Evolutionary conservation across 2,888 invertebrate genomes (phyloP).

Genomic region (Lasius fuliginosus): DNA sequence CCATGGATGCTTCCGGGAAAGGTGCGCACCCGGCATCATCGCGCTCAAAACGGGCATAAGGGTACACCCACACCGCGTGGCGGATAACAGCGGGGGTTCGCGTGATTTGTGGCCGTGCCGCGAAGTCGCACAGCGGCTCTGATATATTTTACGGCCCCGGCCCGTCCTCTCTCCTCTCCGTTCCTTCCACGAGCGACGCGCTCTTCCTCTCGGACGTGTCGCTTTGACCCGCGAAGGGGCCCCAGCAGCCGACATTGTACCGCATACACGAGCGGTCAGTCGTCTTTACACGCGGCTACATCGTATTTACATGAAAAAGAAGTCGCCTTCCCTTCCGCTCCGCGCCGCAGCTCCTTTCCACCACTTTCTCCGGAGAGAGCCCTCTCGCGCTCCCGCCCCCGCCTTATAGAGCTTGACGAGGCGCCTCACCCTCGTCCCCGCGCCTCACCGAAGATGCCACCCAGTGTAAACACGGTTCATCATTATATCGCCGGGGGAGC

Average conservation of each 20-base stretch:
- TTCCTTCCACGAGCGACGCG: slow-evolving; percentile 3
- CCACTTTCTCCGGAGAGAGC: slow-evolving; percentile 48
- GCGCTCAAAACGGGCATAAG: slow-evolving; percentile 61
- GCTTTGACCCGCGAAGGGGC: slow-evolving; percentile 71
- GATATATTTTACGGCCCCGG: slow-evolving; percentile 86
- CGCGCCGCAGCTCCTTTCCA: slow-evolving; percentile 42
- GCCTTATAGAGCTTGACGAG: slow-evolving; percentile 70
- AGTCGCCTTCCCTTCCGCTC: slow-evolving; percentile 77
- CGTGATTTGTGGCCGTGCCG: slow-evolving; percentile 86
- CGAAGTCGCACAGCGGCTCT: slow-evolving; percentile 86
- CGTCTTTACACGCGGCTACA: slow-evolving; percentile 85
- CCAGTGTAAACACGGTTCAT: slow-evolving; percentile 85
- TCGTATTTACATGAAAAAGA: slow-evolving; percentile 86
- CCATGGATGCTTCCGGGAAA: slow-evolving; percentile 40
- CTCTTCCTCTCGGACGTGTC: slow-evolving; percentile 56
- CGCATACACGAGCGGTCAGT: slow-evolving; percentile 82
- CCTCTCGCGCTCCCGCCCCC: slow-evolving; percentile 63
- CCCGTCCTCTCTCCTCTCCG: slow-evolving; percentile 59
- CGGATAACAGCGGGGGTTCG: slow-evolving; percentile 85
- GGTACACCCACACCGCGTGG: slow-evolving; percentile 82
- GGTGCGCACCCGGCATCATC: slow-evolving; percentile 52
- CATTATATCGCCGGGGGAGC: slow-evolving; percentile 83
- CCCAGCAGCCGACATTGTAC: slow-evolving; percentile 82
- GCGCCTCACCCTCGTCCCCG: slow-evolving; percentile 63
- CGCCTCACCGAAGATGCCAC: slow-evolving; percentile 68